These are phyloP conservation scores for Cryptoprocta ferox DNA, from an alignment of 2,797 vertebrate species.

Conservation along the genomic window DNA sequence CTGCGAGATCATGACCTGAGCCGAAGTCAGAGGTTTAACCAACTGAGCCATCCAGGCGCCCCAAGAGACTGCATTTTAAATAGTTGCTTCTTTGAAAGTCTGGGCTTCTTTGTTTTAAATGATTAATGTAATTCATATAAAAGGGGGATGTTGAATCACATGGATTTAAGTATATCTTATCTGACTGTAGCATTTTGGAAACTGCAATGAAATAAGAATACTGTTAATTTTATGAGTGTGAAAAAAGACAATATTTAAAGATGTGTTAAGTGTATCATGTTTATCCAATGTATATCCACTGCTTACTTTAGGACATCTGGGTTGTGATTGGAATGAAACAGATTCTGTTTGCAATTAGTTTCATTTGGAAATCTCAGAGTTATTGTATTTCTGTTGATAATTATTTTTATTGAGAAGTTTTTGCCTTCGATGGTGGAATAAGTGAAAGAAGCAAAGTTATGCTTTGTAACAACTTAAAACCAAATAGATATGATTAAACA, in stretches of 20 bases:
- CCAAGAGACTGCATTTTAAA: constrained; percentile 19
- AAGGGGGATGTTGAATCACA: neutral
- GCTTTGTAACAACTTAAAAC: neutral
- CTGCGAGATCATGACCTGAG: no score
- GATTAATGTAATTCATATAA: constrained; percentile 46
- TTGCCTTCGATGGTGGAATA: neutral
- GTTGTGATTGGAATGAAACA: neutral
- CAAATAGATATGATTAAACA: neutral
- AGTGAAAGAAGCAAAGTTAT: neutral
- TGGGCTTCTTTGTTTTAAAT: neutral
- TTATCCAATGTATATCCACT: neutral
- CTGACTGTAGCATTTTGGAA: neutral
- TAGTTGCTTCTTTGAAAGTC: neutral
- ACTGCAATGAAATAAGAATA: neutral
- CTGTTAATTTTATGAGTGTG: constrained; percentile 20
- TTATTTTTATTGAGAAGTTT: neutral
- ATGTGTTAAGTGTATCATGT: neutral
- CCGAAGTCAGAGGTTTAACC: no score
- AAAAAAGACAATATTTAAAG: neutral
- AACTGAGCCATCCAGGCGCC: no score
- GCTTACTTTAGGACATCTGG: neutral
- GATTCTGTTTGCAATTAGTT: neutral
- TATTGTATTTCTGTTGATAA: neutral
- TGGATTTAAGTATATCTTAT: neutral
- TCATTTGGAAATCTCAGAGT: neutral